Evolutionary conservation across 2,888 invertebrate genomes (phyloP).

Genomic region (Mantis religiosa): DNA sequence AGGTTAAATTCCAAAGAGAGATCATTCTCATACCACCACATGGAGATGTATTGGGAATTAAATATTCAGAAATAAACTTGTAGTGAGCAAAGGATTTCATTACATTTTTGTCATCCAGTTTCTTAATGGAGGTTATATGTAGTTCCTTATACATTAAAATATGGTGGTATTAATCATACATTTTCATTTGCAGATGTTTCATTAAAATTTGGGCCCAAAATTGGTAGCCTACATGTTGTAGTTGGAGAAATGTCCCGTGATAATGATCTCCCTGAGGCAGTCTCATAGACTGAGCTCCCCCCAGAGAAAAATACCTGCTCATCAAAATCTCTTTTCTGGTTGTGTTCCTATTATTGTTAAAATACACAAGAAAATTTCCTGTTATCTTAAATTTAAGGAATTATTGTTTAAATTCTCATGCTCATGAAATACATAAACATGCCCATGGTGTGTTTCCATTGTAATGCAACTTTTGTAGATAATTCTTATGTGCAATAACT

Average conservation of each 20-base stretch:
- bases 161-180: neutral
- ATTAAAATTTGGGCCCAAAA: neutral
- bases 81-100: neutral
- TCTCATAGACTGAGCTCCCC: neutral
- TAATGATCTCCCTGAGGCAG: neutral
- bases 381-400: constrained; percentile 12
- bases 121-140: neutral
- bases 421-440: neutral
- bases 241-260: neutral
- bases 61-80: neutral
- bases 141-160: neutral
- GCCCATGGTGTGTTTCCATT: constrained; percentile 1
- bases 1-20: neutral
- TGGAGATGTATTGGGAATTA: neutral
- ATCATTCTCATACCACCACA: neutral
- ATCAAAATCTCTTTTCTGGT: constrained; percentile 10
- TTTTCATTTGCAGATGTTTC: neutral
- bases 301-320: neutral
- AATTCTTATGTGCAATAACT: neutral
- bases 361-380: neutral
- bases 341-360: constrained; percentile 8
- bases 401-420: constrained; percentile 4
- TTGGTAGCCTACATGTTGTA: neutral
- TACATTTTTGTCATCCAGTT: too few species aligned
- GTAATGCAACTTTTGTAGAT: neutral